Base-by-base conservation (phyloP, 2,888 invertebrate genomes). In the Disparrhopalites patrizii region DNA sequence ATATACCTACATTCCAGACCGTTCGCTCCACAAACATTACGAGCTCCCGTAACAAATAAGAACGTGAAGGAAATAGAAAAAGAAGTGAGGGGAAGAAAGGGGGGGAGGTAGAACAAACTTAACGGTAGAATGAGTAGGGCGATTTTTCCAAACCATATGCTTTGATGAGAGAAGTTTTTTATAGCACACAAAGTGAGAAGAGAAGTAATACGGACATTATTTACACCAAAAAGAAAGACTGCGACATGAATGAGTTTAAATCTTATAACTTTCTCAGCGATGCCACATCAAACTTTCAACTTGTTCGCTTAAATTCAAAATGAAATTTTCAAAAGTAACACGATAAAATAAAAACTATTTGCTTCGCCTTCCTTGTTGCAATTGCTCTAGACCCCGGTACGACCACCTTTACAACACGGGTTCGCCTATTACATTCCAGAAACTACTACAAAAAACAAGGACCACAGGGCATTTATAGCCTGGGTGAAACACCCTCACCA, bases 81-180 rank as follows among this genome's bases (percentile, higher is more conserved):
- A 25, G 23, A 20, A n/a, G 8, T 15, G 18, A 23, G 47, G 23
- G 47, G n/a, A n/a, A 3, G 13, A 40, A 40, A 47, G 13, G 47
- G 25, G 36, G 15, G 15, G 36, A 33, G 8, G 25, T 7, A 25
- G 47, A 23, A 8, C 2, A 23, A 47, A 47, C 20, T 23, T 47
- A 23, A 23, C 23, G 20, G 23, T 47, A 30, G 43, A 43, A 61
- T 61, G 50, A 25, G 18, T 61, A 20, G 20, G 33, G 50, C 50
- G 33, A 61, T 66, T 40, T 54, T 66, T 66, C 66, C 66, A 55
- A 40, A 43, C 61, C 66, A 66, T 66, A 66, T 66, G 52, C 54
- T 54, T 66, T 66, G 66, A 66, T 65, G 65, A 66, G 52, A 50
- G 33, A 61, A 61, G 28, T 61, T 33, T 61, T 61, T 61, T 61